Conservation (phyloP, 1,140 invertebrate genomes). For the Ceratoteleas bidentatus region DNA sequence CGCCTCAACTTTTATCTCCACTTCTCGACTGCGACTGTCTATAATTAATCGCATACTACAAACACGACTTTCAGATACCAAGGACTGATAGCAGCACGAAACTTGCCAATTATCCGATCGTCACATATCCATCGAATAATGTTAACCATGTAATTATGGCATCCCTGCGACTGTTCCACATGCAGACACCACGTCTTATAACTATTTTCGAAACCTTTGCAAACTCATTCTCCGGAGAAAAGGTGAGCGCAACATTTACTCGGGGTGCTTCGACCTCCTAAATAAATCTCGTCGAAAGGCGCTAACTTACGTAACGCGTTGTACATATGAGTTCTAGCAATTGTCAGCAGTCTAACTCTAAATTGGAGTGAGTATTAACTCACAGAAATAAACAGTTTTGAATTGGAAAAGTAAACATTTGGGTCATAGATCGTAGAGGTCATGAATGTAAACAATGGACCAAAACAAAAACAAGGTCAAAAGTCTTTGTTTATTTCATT, state of each 20-base stretch:
- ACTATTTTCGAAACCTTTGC: constrained; percentile 20
- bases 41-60: constrained; percentile 1
- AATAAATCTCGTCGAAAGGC: constrained; percentile 30
- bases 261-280: constrained; percentile 20
- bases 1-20: not conserved
- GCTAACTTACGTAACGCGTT: constrained; percentile 19
- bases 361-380: too few relatives aligned
- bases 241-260: constrained; percentile 36
- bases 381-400: too few relatives aligned
- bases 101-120: constrained; percentile 6
- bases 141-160: constrained; percentile 8
- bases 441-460: too few relatives aligned
- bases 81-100: not conserved
- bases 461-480: too few relatives aligned
- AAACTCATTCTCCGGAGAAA: constrained; percentile 1
- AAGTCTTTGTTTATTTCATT: too few relatives aligned
- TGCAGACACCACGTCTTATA: not conserved
- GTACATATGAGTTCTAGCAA: not conserved
- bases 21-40: not conserved
- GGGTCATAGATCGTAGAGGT: too few relatives aligned
- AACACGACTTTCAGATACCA: constrained; percentile 4
- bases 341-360: not conserved
- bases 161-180: not conserved
- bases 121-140: constrained; percentile 7
- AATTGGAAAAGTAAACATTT: too few relatives aligned